A percentile compares a stretch with the other conserved stretches of the same genome.
Conservation (phyloP, 1,140 invertebrate species). For the Armadillidium nasatum region DNA sequence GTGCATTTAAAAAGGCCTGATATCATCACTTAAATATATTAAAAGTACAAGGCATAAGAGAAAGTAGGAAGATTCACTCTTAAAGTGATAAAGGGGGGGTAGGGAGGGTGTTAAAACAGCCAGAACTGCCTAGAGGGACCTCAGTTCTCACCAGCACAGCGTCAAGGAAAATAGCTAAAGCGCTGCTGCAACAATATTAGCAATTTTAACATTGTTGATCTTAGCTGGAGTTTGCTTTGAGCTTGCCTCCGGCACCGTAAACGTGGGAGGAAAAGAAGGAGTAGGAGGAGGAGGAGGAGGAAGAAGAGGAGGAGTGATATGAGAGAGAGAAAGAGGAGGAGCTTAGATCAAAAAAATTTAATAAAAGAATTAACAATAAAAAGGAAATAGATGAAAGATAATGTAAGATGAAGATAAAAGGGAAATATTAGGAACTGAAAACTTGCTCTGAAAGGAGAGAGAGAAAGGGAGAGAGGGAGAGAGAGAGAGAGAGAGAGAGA, state of each 20-base stretch:
- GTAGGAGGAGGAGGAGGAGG: no score
- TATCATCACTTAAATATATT: no score
- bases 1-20: no score
- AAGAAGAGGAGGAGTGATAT: neutral
- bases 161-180: constrained; percentile 36
- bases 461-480: neutral
- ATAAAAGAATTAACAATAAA: no score
- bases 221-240: constrained; percentile 35
- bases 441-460: neutral
- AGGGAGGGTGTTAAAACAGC: constrained; percentile 4
- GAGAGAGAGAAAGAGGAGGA: neutral
- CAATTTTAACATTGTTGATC: constrained; percentile 43
- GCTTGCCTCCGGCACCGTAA: constrained; percentile 24
- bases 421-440: no score
- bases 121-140: neutral
- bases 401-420: no score
- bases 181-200: constrained; percentile 37
- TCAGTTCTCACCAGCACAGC: constrained; percentile 31
- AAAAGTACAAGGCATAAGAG: no score
- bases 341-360: no score
- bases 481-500: neutral
- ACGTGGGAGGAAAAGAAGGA: neutral
- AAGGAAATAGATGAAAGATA: no score
- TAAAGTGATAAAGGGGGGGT: neutral
- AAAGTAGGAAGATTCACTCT: no score